Percentiles rank a stretch among this genome's conserved stretches.
Conservation (phyloP, 1,140 invertebrate species). For the Epicauta chinensis region DNA sequence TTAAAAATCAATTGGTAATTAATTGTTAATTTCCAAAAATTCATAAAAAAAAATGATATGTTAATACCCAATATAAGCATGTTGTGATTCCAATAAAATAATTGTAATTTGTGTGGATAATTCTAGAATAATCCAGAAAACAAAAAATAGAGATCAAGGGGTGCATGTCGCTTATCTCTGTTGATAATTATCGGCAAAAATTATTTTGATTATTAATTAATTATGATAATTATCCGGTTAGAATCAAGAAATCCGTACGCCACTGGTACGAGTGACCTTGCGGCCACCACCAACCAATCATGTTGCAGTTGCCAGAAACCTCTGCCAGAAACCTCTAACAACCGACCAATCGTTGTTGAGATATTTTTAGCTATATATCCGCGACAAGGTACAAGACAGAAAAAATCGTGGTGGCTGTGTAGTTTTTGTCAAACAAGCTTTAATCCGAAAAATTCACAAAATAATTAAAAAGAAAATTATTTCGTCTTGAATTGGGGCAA, state of each 20-base stretch:
- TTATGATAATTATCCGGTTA: background rate
- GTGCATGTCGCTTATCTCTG: too few species aligned
- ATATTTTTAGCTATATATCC: too few species aligned
- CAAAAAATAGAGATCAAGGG: too few species aligned
- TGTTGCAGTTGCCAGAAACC: constrained; percentile 33
- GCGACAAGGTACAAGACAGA: constrained; percentile 16
- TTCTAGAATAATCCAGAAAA: too few species aligned
- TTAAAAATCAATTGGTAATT: constrained; percentile 36
- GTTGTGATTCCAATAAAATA: background rate
- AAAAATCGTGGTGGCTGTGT: constrained; percentile 1
- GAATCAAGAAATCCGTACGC: constrained; percentile 7
- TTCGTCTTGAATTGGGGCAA: too few species aligned
- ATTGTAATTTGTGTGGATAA: too few species aligned
- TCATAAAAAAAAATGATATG: background rate
- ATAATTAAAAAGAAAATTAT: constrained; percentile 3
- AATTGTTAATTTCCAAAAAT: constrained; percentile 17
- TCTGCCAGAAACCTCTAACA: constrained; percentile 38
- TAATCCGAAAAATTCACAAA: constrained; percentile 25
- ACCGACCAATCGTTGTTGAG: constrained; percentile 33
- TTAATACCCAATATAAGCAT: background rate
- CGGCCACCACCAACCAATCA: constrained; percentile 20
- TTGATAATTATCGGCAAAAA: too few species aligned
- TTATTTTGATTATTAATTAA: too few species aligned
- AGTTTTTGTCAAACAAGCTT: constrained; percentile 26
- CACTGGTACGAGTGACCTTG: constrained; percentile 17